Evolutionary conservation across 64 coral and sea anemone genomes (phyloP).

Genomic region (Orbicella faveolata): DNA sequence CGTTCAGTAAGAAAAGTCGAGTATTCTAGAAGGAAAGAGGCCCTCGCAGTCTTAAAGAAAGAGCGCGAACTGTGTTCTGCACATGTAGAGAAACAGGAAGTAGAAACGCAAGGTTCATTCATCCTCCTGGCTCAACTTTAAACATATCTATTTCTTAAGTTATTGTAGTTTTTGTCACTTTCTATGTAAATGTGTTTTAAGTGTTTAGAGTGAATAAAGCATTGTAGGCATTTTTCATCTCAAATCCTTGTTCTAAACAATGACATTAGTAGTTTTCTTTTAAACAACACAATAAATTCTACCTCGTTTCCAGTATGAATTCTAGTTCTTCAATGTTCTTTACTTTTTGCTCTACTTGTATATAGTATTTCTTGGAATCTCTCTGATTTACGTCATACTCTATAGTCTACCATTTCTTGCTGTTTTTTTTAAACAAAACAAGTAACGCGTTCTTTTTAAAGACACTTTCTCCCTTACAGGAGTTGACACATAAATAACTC

Average conservation of each 20-base stretch:
- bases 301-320: neutral
- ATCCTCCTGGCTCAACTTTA: no score
- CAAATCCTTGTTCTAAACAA: no score
- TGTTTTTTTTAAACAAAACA: constrained; percentile 46
- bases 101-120: neutral
- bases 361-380: neutral
- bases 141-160: no score
- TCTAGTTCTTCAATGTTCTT: neutral
- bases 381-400: neutral
- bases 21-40: neutral
- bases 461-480: constrained; percentile 6
- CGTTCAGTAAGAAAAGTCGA: neutral
- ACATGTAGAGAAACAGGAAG: neutral
- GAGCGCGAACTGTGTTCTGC: neutral
- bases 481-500: constrained; percentile 2
- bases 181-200: no score
- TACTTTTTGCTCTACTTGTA: neutral
- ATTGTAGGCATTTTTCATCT: neutral
- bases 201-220: no score
- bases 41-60: neutral
- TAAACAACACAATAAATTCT: no score
- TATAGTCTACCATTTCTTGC: neutral
- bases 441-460: neutral
- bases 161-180: no score
- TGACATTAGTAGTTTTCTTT: no score